Percentiles rank a stretch among this genome's conserved stretches.
phyloP scores from a whole-genome alignment of 2,888 invertebrate genomes.

The Pegoplata infirma region DNA sequence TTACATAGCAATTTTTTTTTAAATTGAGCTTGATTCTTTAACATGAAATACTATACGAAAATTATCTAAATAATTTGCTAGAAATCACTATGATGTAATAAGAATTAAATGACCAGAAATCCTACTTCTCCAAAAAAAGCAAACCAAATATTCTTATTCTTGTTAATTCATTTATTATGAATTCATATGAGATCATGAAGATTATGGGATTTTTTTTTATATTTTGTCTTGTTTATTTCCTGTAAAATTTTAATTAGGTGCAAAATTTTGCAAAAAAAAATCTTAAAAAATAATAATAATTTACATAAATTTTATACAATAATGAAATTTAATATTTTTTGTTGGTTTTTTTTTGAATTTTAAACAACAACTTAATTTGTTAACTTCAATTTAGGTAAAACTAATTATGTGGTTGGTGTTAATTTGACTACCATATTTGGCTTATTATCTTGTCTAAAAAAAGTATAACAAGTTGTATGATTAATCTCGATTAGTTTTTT shows the following conservation, averaged over 20 bases:
- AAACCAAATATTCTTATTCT: not conserved
- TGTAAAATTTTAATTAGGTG: slow-evolving; percentile 36
- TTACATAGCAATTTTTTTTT: slow-evolving; percentile 17
- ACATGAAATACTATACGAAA: too few species aligned
- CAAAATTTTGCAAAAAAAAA: not conserved
- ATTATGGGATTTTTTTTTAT: not conserved
- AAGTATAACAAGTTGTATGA: slow-evolving; percentile 12
- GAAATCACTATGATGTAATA: slow-evolving; percentile 2
- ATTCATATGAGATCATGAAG: slow-evolving; percentile 24
- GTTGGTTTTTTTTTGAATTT: too few species aligned
- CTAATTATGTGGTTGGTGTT: slow-evolving; percentile 4
- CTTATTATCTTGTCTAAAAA: slow-evolving; percentile 5
- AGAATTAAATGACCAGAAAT: slow-evolving; percentile 21
- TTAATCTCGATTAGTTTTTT: not conserved
- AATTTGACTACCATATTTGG: slow-evolving; percentile 8
- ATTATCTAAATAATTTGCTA: not conserved
- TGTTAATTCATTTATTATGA: not conserved
- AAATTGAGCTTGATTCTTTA: slow-evolving; percentile 13
- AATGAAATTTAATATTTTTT: not conserved
- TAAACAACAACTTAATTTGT: not conserved
- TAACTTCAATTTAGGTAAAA: not conserved
- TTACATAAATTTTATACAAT: not conserved
- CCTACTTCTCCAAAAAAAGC: not conserved
- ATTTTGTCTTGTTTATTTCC: slow-evolving; percentile 40
- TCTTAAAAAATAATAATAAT: not conserved